Conservation (phyloP, 2,888 invertebrate species). For the Amphipyra berbera region DNA sequence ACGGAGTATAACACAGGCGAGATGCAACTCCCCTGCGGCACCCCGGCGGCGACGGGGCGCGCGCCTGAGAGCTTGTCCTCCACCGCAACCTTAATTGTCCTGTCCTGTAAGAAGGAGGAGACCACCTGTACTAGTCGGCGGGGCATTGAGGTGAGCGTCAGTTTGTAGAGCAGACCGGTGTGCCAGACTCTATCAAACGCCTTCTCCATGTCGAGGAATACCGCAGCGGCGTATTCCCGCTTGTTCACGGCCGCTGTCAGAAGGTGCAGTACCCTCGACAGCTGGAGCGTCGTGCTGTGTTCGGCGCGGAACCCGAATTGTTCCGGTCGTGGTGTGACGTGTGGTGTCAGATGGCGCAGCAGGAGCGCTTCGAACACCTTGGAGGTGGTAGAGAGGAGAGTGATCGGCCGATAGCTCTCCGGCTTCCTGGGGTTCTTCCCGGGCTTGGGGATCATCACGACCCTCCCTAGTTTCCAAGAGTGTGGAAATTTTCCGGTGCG, state of each 20-base stretch:
- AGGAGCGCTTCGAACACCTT: too few relatives aligned
- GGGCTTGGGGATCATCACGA: too few relatives aligned
- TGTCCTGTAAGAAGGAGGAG: conserved; percentile 1
- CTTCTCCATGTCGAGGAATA: conserved; percentile 62
- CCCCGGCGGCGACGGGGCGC: conserved; percentile 40
- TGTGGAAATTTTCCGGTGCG: too few relatives aligned
- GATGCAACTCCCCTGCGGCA: too few relatives aligned
- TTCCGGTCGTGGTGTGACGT: too few relatives aligned
- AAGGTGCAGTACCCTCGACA: too few relatives aligned
- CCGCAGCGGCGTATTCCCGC: conserved; percentile 34
- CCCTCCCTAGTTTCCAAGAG: too few relatives aligned
- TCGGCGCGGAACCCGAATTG: too few relatives aligned
- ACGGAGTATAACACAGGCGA: conserved; percentile 28
- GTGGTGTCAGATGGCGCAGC: too few relatives aligned
- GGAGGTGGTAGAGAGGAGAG: conserved; percentile 26
- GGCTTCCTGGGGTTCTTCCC: too few relatives aligned
- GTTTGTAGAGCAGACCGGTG: conserved; percentile 57
- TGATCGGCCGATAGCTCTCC: too few relatives aligned
- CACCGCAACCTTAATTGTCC: conserved; percentile 47
- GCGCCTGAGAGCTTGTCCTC: conserved; percentile 22
- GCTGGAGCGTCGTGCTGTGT: too few relatives aligned
- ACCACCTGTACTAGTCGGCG: conserved; percentile 17
- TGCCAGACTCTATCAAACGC: conserved; percentile 66
- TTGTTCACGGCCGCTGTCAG: conserved; percentile 43
- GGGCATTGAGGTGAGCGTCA: conserved; percentile 30